phyloP scores from a whole-genome alignment of 2,797 vertebrate genomes.

The Acridotheres tristis region DNA sequence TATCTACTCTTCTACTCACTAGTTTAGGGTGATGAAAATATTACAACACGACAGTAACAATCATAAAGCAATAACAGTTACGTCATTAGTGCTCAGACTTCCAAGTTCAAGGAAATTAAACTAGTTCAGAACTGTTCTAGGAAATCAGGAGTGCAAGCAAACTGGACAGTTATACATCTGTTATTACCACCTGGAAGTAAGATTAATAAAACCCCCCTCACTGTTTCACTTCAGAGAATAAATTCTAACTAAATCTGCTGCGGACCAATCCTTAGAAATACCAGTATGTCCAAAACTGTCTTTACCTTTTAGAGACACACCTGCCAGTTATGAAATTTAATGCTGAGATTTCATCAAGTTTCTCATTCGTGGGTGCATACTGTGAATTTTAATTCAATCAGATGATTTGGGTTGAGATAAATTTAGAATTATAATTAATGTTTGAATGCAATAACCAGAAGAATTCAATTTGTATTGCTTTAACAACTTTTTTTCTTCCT shows the following conservation, averaged over 20 bases:
- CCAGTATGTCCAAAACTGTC: fast-evolving
- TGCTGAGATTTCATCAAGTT: not conserved
- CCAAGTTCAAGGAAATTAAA: not conserved
- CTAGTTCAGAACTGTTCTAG: not conserved
- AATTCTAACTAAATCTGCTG: not conserved
- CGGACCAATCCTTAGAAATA: not conserved
- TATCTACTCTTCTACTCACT: not conserved
- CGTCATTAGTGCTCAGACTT: not conserved
- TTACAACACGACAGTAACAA: not conserved
- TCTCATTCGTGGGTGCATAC: not conserved
- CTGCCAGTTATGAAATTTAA: not conserved
- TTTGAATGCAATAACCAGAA: not conserved
- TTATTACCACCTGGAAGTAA: not conserved
- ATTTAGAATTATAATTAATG: not conserved
- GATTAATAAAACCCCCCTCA: not conserved
- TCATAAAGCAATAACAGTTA: not conserved
- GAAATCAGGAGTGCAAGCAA: not conserved
- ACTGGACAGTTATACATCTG: not conserved
- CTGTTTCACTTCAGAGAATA: not conserved
- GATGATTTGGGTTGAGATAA: not conserved
- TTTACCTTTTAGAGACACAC: not conserved
- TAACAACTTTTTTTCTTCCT: not conserved
- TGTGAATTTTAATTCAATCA: not conserved
- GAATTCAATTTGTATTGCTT: not conserved
- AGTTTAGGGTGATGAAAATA: not conserved